phyloP scores from a whole-genome alignment of 2,797 vertebrate genomes.

The Halcyon smyrnensis region DNA sequence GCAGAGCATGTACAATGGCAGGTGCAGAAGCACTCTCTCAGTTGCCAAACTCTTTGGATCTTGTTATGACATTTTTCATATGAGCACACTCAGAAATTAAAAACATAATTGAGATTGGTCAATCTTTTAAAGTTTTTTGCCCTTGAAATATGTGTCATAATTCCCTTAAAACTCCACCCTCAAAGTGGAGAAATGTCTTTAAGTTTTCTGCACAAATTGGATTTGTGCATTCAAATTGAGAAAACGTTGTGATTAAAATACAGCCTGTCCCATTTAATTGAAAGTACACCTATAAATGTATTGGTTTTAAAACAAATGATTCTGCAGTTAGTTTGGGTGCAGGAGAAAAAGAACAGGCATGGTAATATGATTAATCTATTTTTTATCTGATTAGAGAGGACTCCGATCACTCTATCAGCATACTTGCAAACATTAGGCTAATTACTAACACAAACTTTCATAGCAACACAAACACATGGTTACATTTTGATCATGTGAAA shows the following conservation, averaged over 20 bases:
- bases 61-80: slow-evolving; percentile 17
- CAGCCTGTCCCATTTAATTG: not conserved
- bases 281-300: not conserved
- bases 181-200: not conserved
- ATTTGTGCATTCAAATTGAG: slow-evolving; percentile 50
- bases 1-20: slow-evolving; percentile 8
- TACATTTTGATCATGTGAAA: not conserved
- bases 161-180: not conserved
- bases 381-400: not conserved
- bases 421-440: not conserved
- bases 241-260: slow-evolving; percentile 66
- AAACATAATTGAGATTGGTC: slow-evolving; percentile 32
- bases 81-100: slow-evolving; percentile 32
- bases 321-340: not conserved
- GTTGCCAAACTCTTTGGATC: slow-evolving; percentile 28
- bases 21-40: slow-evolving; percentile 14
- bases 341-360: not conserved
- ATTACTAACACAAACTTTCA: not conserved
- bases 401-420: not conserved
- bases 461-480: not conserved
- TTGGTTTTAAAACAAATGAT: not conserved
- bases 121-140: slow-evolving; percentile 17
- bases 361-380: not conserved
- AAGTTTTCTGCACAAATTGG: slow-evolving; percentile 6
- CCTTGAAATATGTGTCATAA: slow-evolving; percentile 28